These are phyloP conservation scores for Crematogaster levior DNA, from an alignment of 2,888 invertebrate species.

Conservation along the genomic window DNA sequence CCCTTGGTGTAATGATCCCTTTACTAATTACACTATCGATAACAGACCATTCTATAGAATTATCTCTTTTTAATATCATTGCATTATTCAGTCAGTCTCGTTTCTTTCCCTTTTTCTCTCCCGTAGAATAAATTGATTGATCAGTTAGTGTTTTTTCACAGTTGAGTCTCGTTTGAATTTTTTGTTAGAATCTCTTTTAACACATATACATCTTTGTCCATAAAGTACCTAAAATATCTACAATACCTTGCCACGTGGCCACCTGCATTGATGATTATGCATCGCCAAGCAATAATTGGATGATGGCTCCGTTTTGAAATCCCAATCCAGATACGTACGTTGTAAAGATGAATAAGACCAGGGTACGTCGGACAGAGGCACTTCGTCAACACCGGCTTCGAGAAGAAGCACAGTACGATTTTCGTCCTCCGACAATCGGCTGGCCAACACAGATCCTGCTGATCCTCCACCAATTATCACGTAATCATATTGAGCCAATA, in stretches of 20 bases:
- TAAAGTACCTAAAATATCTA: not conserved
- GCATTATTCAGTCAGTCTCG: no score
- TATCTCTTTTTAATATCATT: no score
- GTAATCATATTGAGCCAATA: constrained; percentile 91
- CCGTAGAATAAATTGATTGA: not conserved
- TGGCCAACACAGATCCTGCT: constrained; percentile 93
- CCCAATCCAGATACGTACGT: constrained; percentile 92
- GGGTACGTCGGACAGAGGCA: constrained; percentile 91
- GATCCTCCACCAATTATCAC: constrained; percentile 93
- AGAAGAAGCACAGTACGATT: constrained; percentile 91
- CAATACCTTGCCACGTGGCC: constrained; percentile 86
- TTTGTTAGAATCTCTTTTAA: no score
- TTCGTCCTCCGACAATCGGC: constrained; percentile 91
- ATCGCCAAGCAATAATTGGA: constrained; percentile 88
- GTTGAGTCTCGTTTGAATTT: no score
- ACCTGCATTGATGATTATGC: constrained; percentile 82
- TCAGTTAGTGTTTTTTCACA: no score
- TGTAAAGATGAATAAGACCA: constrained; percentile 90
- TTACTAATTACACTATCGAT: no score
- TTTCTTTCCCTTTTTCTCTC: not conserved
- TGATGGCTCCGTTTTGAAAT: constrained; percentile 92
- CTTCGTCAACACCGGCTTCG: constrained; percentile 93
- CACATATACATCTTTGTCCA: not conserved
- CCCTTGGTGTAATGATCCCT: no score
- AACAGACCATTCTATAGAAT: no score